phyloP scores from a whole-genome alignment of 2,797 vertebrate genomes.

The Chaunax sp. region DNA sequence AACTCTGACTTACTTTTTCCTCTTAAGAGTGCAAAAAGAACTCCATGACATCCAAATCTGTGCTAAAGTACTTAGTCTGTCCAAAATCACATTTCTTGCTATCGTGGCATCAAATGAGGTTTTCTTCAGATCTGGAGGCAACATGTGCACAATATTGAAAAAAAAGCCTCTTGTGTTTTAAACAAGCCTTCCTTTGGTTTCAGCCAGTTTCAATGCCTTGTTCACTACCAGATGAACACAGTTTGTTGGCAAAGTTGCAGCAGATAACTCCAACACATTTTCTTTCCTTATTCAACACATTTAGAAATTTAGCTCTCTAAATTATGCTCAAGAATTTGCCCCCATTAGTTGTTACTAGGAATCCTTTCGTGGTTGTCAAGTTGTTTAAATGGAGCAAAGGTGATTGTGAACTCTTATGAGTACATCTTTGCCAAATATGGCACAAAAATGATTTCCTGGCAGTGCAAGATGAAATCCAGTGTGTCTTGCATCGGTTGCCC shows the following conservation, averaged over 20 bases:
- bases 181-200: constrained; percentile 11
- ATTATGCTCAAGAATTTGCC: constrained; percentile 27
- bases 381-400: constrained; percentile 27
- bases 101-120: constrained; percentile 54
- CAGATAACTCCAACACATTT: neutral
- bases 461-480: constrained; percentile 27
- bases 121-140: constrained; percentile 33
- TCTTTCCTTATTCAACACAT: constrained; percentile 34
- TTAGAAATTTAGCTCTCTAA: constrained; percentile 14
- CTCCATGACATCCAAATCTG: constrained; percentile 47
- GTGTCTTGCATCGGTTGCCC: constrained; percentile 2
- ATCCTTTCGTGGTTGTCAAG: constrained; percentile 24
- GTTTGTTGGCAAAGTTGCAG: constrained; percentile 14
- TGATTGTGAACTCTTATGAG: constrained; percentile 30
- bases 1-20: constrained; percentile 49
- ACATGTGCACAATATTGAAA: constrained; percentile 17
- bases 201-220: constrained; percentile 22
- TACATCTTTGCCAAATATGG: constrained; percentile 11
- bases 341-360: constrained; percentile 30
- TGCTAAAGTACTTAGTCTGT: constrained; percentile 66
- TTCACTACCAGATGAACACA: constrained; percentile 8
- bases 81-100: constrained; percentile 52
- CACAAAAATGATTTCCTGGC: constrained; percentile 36
- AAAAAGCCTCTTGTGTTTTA: constrained; percentile 25
- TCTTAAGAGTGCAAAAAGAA: constrained; percentile 30